Evolutionary conservation across 2,113 vertebrate genomes (phyloP).

Genomic region (Micronycteris hirsuta): DNA sequence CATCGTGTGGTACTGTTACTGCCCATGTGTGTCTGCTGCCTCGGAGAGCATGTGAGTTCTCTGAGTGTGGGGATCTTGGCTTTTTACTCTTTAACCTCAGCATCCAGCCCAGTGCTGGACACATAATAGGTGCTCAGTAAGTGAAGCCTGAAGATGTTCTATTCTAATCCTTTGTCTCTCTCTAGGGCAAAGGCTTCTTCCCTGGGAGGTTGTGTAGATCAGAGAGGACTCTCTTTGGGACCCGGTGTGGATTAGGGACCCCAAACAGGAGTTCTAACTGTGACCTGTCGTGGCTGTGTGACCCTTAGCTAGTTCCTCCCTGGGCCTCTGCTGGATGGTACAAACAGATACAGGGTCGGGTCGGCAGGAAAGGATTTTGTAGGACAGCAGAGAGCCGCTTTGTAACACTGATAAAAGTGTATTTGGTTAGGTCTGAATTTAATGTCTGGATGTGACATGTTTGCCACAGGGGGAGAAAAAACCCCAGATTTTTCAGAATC

Average conservation of each 20-base stretch:
- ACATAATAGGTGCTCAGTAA: not conserved
- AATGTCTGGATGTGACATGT: not conserved
- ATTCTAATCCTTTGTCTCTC: not conserved
- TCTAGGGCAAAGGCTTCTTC: not conserved
- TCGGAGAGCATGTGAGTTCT: not conserved
- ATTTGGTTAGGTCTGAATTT: not conserved
- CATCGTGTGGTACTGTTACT: not conserved
- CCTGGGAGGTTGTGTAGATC: not conserved
- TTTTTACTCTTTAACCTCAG: not conserved
- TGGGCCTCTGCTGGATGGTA: not conserved
- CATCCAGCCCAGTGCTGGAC: not conserved
- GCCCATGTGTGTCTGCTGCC: not conserved
- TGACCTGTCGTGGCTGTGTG: not conserved
- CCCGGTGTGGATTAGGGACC: not conserved
- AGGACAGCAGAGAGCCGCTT: not conserved
- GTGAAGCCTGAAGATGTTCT: not conserved
- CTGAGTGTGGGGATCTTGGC: not conserved
- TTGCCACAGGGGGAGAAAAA: not conserved
- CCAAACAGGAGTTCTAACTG: not conserved
- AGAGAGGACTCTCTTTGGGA: not conserved
- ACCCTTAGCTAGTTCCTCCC: not conserved
- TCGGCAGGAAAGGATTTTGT: not conserved
- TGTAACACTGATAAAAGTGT: not conserved
- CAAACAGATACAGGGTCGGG: not conserved
- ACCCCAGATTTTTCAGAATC: not conserved